Base-by-base conservation (phyloP, 2,888 invertebrate species). In the Poecilus cupreus region DNA sequence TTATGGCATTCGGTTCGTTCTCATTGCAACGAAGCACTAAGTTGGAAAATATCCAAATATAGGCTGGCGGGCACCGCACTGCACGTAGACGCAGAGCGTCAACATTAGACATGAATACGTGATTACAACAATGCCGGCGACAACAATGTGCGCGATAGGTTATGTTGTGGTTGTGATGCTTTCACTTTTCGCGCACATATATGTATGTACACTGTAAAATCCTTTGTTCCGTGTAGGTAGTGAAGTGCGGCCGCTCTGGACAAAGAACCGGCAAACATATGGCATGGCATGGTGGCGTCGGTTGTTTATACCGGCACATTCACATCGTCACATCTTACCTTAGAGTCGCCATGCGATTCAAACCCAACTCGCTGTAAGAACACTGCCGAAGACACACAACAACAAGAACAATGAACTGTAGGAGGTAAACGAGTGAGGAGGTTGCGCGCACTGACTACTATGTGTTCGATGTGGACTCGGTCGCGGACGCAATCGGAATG, bases 301-400 rank as follows among this genome's bases (percentile, higher is more conserved):
- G 24, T 26, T 43, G 43, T 43, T n/a, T 13, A 43, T 11, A 43
- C 43, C 11, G 8, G 18, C 8, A 18, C 51, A 51, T 13, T 46
- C 46, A 13, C 46, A 18, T 18, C n/a, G n/a, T 13, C 51, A 18
- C 16, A 13, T 10, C 87, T 85, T 84, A 87, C 87, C 87, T 87
- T 86, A 84, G 85, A 86, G 86, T 86, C 86, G 87, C 87, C 87
- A 87, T 87, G 86, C 85, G 85, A 85, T 85, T 84, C 83, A 81
- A 77, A 82, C 75, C 82, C 8, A n/a, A 10, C 37, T 49, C 20
- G 10, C 8, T 18, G 54, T 54, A 20, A 20, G 32, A 32, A 32
- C 82, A 74, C 82, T 82, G 74, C 32, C 64, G 16, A 5, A 68
- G 20, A 51, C 39, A 68, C 64, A 68, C 64, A 60, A 60, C 60